Evolutionary conservation across 2,888 invertebrate genomes (phyloP), one percentile per base, ranked within the genome.

Genomic region (Dinocampus coccinellae): DNA sequence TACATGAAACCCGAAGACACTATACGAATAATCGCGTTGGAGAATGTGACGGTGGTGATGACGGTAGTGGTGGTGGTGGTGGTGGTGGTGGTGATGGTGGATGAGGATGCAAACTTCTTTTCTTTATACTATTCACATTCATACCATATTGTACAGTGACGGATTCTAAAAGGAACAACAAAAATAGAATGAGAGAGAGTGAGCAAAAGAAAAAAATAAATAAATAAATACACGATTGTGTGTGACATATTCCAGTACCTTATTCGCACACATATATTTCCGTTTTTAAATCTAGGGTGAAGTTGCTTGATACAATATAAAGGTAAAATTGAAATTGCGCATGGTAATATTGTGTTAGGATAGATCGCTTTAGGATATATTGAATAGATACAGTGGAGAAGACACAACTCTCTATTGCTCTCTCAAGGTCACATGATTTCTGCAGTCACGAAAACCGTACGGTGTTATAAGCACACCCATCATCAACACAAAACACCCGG

Each of bases 371-470:
- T n/a, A n/a, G n/a, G 42, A 16, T 6, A 42, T 36, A 11, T n/a
- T 42, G n/a, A 42, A 42, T n/a, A n/a, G 42, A 6, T 3, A 16
- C 16, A 20, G n/a, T 20, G 22, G 22, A 16, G 60, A 20, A 60
- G 60, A 34, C 36, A 60, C 36, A n/a, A n/a, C n/a, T n/a, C n/a
- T n/a, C n/a, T n/a, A n/a, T n/a, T n/a, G n/a, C 20, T 20, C 29
- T 33, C 33, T 52, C 63, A 63, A 63, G 63, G 63, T 42, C 63
- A 63, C 16, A 63, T 47, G 52, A 52, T 63, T 63, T 63, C 47
- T 29, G 42, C 47, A 47, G 47, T 47, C 16, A 47, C 16, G 47
- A 47, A 42, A 63, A 63, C 47, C 16, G 10, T 26, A 36, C 34
- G 60, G 33, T 60, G 60, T n/a, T 33, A 16, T 33, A 60, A 20